phyloP scores from a whole-genome alignment of 2,113 vertebrate species.

The Meriones unguiculatus region DNA sequence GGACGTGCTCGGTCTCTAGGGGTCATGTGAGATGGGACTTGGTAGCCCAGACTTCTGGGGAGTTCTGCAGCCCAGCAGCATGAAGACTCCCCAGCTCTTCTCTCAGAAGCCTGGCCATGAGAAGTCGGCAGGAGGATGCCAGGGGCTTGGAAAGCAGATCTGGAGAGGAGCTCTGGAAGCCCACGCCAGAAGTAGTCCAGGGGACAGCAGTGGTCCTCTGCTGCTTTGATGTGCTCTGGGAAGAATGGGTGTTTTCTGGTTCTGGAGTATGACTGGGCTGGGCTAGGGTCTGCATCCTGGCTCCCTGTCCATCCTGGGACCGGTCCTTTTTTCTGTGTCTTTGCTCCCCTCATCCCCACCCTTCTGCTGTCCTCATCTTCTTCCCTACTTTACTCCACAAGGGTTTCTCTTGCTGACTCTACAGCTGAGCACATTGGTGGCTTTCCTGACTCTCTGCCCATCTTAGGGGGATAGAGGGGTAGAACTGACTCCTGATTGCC shows the following conservation, averaged over 20 bases:
- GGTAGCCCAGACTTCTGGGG: not conserved
- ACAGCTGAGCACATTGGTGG: constrained; percentile 10
- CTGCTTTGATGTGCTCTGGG: not conserved
- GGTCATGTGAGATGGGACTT: not conserved
- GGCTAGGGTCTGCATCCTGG: not conserved
- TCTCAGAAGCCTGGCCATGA: not conserved
- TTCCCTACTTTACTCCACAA: not conserved
- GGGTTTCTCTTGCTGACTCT: constrained; percentile 39
- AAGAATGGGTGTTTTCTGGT: not conserved
- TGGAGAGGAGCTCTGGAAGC: not conserved
- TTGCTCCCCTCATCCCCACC: not conserved
- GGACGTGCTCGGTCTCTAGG: not conserved
- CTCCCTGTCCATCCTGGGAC: not conserved
- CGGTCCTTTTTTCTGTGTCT: not conserved
- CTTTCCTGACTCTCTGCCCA: not conserved
- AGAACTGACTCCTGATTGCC: not conserved
- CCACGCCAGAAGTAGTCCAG: not conserved
- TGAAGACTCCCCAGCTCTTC: not conserved
- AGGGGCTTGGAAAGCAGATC: not conserved
- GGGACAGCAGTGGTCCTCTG: not conserved
- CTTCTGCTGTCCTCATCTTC: constrained; percentile 1
- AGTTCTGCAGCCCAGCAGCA: not conserved
- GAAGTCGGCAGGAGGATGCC: not conserved
- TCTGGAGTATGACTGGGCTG: not conserved
- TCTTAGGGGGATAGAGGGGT: not conserved